Base-by-base conservation (phyloP, 2,888 invertebrate species). In the Drosophila algonquin region DNA sequence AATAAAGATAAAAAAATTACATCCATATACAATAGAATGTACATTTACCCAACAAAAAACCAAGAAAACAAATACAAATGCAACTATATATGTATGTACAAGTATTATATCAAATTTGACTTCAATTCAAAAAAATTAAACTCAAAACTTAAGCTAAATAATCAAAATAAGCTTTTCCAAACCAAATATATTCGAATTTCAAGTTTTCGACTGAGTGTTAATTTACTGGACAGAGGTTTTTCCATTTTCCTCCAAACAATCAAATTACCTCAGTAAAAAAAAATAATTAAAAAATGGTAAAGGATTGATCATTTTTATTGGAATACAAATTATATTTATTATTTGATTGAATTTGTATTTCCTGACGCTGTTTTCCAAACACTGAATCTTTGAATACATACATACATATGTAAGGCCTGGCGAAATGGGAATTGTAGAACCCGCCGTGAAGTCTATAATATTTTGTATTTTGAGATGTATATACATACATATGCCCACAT, bases 391-490 rank as follows among this genome's bases (percentile, higher is more conserved):
- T 48, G 30, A 48, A 18, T 40, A 40, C 35, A 54, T 21, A 54
- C 12, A 12, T 32, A 30, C 16, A 55, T 46, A 30, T 56, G 27
- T 30, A 56, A 56, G 30, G 32, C 45, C 45, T 56, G 30, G 47
- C 32, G 32, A 30, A 46, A 40, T 14, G 40, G 40, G 14, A 58
- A 50, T 40, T 24, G 16, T 32, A 58, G 40, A 30, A 10, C 44
- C 53, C 59, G 53, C 51, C 71, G 57, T 68, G 57, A 51, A 40
- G 46, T 47, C 35, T 67, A 50, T 51, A 67, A 57, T 48, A 32
- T 47, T 61, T 72, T 69, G 54, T 50, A 60, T 72, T 69, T 69
- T 69, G 72, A 69, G 61, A 72, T 72, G 72, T 69, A 73, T 48
- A 56, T 73, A 73, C 63, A 54, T 54, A 73, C 30, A 27, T 21